phyloP scores from a whole-genome alignment of 1,140 invertebrate genomes.

The Arion vulgaris region DNA sequence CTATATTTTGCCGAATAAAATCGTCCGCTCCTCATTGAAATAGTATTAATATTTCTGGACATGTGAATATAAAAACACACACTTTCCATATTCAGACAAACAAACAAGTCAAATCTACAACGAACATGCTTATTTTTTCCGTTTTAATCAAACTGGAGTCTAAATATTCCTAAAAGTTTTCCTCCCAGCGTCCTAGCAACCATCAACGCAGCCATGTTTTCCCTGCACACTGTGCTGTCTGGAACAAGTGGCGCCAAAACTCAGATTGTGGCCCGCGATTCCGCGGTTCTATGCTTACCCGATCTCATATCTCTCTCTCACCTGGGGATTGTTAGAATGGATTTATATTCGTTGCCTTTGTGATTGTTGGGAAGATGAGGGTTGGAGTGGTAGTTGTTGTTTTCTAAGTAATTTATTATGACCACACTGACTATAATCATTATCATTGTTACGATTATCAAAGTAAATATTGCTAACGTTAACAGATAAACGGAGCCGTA shows the following conservation, averaged over 20 bases:
- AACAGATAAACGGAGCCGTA: too few species aligned
- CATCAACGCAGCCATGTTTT: background rate
- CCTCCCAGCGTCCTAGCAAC: background rate
- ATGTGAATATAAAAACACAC: too few species aligned
- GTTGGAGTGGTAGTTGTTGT: background rate
- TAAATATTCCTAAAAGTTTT: conserved; percentile 5
- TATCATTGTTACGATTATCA: background rate
- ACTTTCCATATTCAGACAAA: too few species aligned
- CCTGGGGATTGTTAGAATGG: conserved; percentile 13
- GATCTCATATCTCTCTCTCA: background rate
- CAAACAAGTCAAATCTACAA: too few species aligned
- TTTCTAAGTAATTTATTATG: background rate
- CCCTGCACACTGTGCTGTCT: background rate
- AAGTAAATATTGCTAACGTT: too few species aligned
- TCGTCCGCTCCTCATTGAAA: too few species aligned
- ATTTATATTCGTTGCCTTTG: background rate
- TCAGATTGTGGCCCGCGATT: background rate
- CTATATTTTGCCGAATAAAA: too few species aligned
- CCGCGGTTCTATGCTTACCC: background rate
- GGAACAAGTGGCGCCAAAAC: conserved; percentile 1
- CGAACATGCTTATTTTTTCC: too few species aligned
- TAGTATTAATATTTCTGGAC: too few species aligned
- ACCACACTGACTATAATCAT: too few species aligned
- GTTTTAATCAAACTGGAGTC: background rate
- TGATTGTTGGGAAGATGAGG: background rate